Conservation (phyloP, 2,888 invertebrate species). For the Napeogenes inachia region DNA sequence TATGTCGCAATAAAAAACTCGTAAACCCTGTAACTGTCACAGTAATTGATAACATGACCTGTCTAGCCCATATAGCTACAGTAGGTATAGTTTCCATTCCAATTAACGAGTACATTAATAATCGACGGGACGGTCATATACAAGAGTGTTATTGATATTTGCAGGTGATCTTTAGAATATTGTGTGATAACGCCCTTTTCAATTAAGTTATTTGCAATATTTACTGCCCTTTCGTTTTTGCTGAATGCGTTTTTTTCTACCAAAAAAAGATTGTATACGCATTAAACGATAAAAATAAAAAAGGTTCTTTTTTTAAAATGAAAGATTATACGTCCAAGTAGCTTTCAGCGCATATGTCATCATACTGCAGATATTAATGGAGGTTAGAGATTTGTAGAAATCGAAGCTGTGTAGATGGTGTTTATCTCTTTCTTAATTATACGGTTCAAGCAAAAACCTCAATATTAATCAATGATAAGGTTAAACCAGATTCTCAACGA, state of each 20-base stretch:
- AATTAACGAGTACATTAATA: slow-evolving; percentile 58
- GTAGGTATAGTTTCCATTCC: slow-evolving; percentile 48
- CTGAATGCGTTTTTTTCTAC: too few species aligned
- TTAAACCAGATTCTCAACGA: slow-evolving; percentile 62
- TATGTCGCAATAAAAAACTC: slow-evolving; percentile 3
- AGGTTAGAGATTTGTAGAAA: slow-evolving; percentile 66
- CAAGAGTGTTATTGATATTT: slow-evolving; percentile 58
- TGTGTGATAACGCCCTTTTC: slow-evolving; percentile 32
- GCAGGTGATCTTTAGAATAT: slow-evolving; percentile 44
- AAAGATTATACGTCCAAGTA: too few species aligned
- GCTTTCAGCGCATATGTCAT: slow-evolving; percentile 21
- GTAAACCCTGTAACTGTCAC: slow-evolving; percentile 31
- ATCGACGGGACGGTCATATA: slow-evolving; percentile 44
- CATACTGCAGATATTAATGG: slow-evolving; percentile 56
- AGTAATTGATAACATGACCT: slow-evolving; percentile 35
- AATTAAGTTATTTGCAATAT: slow-evolving; percentile 60
- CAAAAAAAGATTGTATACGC: too few species aligned
- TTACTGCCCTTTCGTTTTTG: slow-evolving; percentile 39
- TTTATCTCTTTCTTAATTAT: slow-evolving; percentile 68
- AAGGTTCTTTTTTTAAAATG: too few species aligned
- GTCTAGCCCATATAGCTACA: slow-evolving; percentile 39
- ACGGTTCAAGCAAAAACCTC: slow-evolving; percentile 69
- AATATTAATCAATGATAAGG: slow-evolving; percentile 74
- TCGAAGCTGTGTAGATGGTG: slow-evolving; percentile 48
- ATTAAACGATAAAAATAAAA: too few species aligned